A percentile compares a stretch with the other conserved stretches of the same genome.
Evolutionary conservation across 2,113 vertebrate genomes (phyloP).

Genomic region (Cryptotis parvus): DNA sequence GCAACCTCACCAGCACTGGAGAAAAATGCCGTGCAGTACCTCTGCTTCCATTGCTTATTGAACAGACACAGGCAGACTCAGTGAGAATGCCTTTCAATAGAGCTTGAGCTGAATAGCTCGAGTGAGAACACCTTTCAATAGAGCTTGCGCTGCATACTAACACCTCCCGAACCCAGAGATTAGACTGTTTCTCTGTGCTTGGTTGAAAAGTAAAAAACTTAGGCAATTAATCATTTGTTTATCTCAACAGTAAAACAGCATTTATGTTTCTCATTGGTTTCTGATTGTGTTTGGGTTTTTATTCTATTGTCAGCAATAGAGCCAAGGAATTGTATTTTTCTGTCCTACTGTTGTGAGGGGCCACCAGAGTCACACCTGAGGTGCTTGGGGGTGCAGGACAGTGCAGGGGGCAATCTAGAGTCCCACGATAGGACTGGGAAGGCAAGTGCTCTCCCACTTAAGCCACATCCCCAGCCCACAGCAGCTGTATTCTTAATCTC

Average conservation of each 20-base stretch:
- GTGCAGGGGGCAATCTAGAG: not conserved
- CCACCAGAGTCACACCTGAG: too few relatives aligned
- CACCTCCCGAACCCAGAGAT: not conserved
- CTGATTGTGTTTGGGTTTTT: too few relatives aligned
- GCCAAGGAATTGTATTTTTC: too few relatives aligned
- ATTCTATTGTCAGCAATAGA: too few relatives aligned
- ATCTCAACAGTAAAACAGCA: not conserved
- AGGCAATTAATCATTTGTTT: conserved; percentile 17
- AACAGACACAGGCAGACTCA: not conserved
- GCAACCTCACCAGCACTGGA: not conserved
- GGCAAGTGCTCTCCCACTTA: not conserved
- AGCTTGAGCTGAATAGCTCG: too few relatives aligned
- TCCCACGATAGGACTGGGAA: not conserved
- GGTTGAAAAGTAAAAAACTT: conserved; percentile 37
- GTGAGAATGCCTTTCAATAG: not conserved
- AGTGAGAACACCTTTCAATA: not conserved
- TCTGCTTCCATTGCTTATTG: not conserved
- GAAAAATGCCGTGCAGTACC: not conserved
- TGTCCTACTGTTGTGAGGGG: too few relatives aligned
- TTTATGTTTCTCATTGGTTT: too few relatives aligned
- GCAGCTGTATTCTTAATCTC: not conserved
- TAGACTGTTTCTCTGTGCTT: not conserved
- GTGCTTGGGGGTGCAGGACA: too few relatives aligned
- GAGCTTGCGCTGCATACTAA: conserved; percentile 30
- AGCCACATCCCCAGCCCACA: not conserved